Base-by-base conservation (phyloP, 2,797 vertebrate genomes). In the Bradypodion ventrale region DNA sequence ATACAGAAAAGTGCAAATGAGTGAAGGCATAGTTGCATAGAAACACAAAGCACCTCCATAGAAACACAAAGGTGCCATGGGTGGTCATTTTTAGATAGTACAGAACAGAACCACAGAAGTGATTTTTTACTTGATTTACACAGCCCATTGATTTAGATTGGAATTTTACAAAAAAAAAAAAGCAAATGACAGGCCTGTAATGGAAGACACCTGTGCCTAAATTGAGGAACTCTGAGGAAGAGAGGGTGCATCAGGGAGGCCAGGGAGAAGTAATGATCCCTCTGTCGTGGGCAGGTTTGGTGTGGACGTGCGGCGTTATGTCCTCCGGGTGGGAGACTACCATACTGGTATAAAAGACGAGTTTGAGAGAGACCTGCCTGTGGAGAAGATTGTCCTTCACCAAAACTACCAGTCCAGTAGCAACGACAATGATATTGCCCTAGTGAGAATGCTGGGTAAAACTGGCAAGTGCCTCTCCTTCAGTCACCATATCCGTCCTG, bases 341-440 rank as follows among this genome's bases (percentile, higher is more conserved):
- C 97, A 98, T 92, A 97, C 97, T 0, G 96, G 94, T 0, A 97
- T 97, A 90, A 96, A 93, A 83, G 97, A 98, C 15, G 97, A 97
- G 86, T 97, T 97, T 85, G 97, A 98, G 91, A 96, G 96, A 89
- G 96, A 96, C 80, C 92, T 98, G 84, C 95, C 95, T 0, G 95
- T 97, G 32, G 97, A 97, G 84, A 92, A 88, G 84, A 97, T 98
- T 2, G 78, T 97, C 29, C 94, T 97, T 12, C 97, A 98, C 89
- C 95, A 90, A 60, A 97, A 97, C 94, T 98, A 98, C 91, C 95
- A 92, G 89, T 95, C 91, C 1, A 96, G 96, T 91, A 96, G 96
- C 92, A 97, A 97, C 85, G 97, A 97, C 83, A 95, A 98, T 3
- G 97, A 98, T 88, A 97, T 98, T n/a, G 97, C 97, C 68, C 92